Evolutionary conservation across 2,113 vertebrate species (phyloP), one percentile per base, ranked within the genome.

Genomic region (Ancistrus triradiatus): DNA sequence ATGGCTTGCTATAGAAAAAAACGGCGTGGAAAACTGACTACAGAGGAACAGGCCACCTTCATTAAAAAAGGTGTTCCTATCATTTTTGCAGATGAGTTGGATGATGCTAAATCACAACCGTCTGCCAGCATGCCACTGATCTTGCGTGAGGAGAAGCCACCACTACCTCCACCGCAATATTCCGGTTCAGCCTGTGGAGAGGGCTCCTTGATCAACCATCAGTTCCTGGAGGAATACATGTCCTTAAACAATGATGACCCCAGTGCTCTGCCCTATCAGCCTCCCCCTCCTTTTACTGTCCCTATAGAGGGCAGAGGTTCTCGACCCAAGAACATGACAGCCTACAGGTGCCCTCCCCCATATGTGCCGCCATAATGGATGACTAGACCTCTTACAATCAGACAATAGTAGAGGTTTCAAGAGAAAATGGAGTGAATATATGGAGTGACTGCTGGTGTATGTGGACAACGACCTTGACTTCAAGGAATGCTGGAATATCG

Each of bases 1-100:
- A 96, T 97, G 94, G 92, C 98, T 70, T 98, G 95, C 78, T 98
- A 98, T 60, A 91, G 94, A 43, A 96, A 95, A 84, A 98, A 98
- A 74, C 90, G 93, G 72, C 93, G 90, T 83, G 95, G 95, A 46
- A 98, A 98, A 74, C 87, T 98, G 77, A 97, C 91, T 22, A 92
- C 92, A 0, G 95, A 98, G 84, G 95, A 98, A 79, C 95, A 97
- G 83, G 93, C 95, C 59, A 97, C 95, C 31, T 98, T 98, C 77
- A 97, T 98, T 68, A 98, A 96, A 85, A 98, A 98, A 25, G 95
- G 95, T 0, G 95, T 98, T 64, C 95, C 95, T 7, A 97, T 98
- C 56, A 98, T 98, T 82, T 98, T 98, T 1, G 95, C 95, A 0
- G 95, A 98, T 0, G 95, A 98, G 82, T 80, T 98, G 51, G 95